Evolutionary conservation across 2,888 invertebrate genomes (phyloP), one percentile per base, ranked within the genome.

Genomic region (Tigriopus californicus): DNA sequence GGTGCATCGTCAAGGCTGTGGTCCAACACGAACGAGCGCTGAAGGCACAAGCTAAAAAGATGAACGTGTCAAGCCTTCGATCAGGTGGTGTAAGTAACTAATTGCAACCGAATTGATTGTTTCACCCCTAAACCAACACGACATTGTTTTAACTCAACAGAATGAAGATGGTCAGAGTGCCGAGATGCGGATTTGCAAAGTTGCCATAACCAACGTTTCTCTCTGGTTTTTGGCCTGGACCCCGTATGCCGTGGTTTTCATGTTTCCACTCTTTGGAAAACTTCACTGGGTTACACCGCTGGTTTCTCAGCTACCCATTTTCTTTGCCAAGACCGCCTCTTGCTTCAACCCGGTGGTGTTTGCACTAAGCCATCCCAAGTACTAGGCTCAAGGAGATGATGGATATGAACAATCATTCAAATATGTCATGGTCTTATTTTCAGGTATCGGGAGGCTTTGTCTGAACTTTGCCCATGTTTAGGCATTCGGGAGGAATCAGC

Each of bases 31-130:
- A 89, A 71, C 85, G 80, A 67, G 78, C 77, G 48, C 86, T 89
- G 85, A 77, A 85, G 66, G 88, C 87, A 70, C 88, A 89, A 73
- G 89, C 89, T 58, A 88, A 88, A 73, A 89, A 89, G 73, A 89
- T 89, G 89, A 89, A 89, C 71, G 89, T 89, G 5, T 83, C 87
- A 62, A 87, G 87, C 42, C 76, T 89, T 60, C 77, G 88, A 68
- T 85, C 85, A 41, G 63, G 58, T 55, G 40, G 20, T 11, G 44
- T 57, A 44, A 57, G 46, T 1, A 15, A 10, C 24, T 25, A 5
- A 4, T 58, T 25, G 25, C 49, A n/a, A n/a, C n/a, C n/a, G 8
- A 11, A 48, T 20, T 15, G 10, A n/a, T 48, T n/a, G n/a, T n/a
- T 48, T 12, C 48, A 10, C 11, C n/a, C n/a, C n/a, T n/a, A n/a